Base-by-base conservation (phyloP, 1,140 invertebrate species). In the Manduca sexta region DNA sequence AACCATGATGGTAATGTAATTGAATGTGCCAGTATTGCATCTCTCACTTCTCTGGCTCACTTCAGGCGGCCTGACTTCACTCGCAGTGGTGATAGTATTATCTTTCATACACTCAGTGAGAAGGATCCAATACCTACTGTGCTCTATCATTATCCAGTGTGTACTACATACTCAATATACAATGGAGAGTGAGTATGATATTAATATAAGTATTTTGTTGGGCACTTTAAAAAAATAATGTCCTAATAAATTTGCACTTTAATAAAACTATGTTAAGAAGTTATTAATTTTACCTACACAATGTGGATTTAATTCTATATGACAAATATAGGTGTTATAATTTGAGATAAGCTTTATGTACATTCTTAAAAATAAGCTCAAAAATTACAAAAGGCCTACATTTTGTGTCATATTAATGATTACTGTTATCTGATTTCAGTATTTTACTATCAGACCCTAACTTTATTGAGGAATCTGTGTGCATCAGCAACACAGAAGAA, bases 1-100 rank as follows among this genome's bases (percentile, higher is more conserved):
- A 98, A 98, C 80, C 92, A 97, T 80, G 96, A 96, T 79, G 97
- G 97, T 2, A 98, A 98, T 85, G 76, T 98, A 3, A 88, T 96
- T 54, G 97, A 98, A 87, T 95, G 93, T 86, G 92, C 94, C 10
- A 95, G 94, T 46, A 91, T 98, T 51, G 97, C 97, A 16, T 91
- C 94, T 30, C 87, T 98, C 13, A 89, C 94, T 26, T 93, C 96
- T 2, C 82, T 99, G 3, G 90, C 92, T 51, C 96, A 98, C 87
- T 98, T 96, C 72, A 92, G 93, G 67, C 88, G 95, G 38, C 97
- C 97, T 18, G 96, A 98, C 78, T 93, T 98, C 0, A 94, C 94
- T 5, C 91, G 93, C n/a, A 91, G 91, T 60, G 95, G 95, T 4
- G 91, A 94, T 53, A 91, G 94, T 70, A 88, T 97, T 4, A 91